These are phyloP conservation scores for Cuculus canorus DNA, from an alignment of 2,797 vertebrate species.

Conservation along the genomic window DNA sequence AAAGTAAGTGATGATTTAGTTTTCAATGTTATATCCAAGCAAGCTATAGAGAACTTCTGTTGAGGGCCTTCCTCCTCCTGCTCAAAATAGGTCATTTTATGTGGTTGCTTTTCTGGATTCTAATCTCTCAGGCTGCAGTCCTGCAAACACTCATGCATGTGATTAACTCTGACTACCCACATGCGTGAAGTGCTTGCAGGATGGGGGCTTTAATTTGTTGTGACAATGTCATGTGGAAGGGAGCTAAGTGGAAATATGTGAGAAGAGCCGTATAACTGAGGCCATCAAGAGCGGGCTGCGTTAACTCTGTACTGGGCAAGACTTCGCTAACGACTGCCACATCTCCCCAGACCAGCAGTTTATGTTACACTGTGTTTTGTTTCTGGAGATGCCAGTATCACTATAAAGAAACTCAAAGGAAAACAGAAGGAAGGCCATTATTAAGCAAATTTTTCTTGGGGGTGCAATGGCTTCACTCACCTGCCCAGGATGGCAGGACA, in stretches of 20 bases:
- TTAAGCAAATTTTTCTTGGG: not conserved
- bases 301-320: not conserved
- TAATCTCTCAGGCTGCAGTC: not conserved
- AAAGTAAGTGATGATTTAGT: not conserved
- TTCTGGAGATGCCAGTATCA: not conserved
- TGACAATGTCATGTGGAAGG: slow-evolving; percentile 16
- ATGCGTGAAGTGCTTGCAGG: not conserved
- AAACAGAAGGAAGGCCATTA: not conserved
- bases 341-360: not conserved
- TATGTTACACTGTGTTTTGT: not conserved
- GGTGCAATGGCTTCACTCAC: not conserved
- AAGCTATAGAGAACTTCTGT: not conserved
- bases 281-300: not conserved
- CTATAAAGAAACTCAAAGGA: not conserved
- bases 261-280: not conserved
- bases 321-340: not conserved
- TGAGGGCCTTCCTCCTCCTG: not conserved
- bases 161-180: slow-evolving; percentile 57
- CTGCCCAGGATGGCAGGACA: not conserved
- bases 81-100: slow-evolving; percentile 12
- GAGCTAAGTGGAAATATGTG: slow-evolving; percentile 8
- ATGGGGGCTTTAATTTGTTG: slow-evolving; percentile 43
- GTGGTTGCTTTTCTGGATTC: not conserved
- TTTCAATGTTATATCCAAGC: not conserved
- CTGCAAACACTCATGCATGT: slow-evolving; percentile 53